Percentiles rank a stretch among this genome's conserved stretches.
These are phyloP conservation scores for Riparia riparia DNA, from an alignment of 2,113 vertebrate genomes.

Conservation along the genomic window DNA sequence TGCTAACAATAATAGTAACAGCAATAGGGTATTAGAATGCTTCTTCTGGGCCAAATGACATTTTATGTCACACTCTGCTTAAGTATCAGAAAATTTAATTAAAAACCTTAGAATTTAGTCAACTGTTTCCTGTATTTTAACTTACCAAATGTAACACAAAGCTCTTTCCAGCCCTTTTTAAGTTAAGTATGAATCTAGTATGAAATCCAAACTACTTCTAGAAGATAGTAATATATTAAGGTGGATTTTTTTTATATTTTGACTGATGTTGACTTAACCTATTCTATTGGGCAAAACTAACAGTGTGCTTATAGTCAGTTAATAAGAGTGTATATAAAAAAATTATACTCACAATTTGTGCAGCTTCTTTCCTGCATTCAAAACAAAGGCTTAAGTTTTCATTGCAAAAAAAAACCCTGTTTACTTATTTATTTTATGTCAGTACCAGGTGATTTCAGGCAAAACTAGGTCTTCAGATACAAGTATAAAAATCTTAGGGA, in stretches of 20 bases:
- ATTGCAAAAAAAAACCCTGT: background rate
- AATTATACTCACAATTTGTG: background rate
- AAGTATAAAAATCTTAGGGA: background rate
- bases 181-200: background rate
- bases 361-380: background rate
- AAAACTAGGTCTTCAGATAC: background rate
- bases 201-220: background rate
- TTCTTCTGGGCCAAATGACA: background rate
- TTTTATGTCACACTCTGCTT: background rate
- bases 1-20: background rate
- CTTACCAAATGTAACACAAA: background rate
- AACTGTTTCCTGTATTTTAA: background rate
- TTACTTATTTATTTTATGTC: background rate
- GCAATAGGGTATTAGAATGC: background rate
- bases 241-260: background rate
- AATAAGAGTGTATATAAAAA: background rate
- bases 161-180: background rate
- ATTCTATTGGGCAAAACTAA: background rate
- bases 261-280: background rate
- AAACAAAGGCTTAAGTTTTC: background rate
- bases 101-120: background rate
- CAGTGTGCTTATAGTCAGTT: background rate
- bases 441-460: background rate
- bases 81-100: background rate
- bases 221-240: background rate